Evolutionary conservation across 2,797 vertebrate genomes (phyloP), one percentile per base, ranked within the genome.

Genomic region (Scleropages formosus): DNA sequence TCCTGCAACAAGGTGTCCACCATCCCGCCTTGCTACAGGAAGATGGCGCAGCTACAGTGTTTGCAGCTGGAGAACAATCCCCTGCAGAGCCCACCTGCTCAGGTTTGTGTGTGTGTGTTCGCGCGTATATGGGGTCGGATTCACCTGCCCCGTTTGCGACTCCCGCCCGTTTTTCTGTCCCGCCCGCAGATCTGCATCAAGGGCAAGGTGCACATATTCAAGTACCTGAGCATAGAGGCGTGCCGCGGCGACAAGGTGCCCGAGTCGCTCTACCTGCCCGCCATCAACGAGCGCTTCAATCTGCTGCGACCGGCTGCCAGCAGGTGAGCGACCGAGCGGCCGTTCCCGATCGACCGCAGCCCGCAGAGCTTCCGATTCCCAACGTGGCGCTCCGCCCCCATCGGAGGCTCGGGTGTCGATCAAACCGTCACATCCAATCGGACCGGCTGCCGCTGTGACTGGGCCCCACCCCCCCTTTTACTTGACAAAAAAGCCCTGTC

Each of bases 141-240:
- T 11, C 22, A 13, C n/a, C 53, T 31, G 18, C 49, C 16, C 67
- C 66, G n/a, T 49, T 22, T n/a, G 26, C 53, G 16, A 53, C 0
- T 56, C 49, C 47, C 56, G 6, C 39, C 8, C 3, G 11, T 49
- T 31, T n/a, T n/a, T n/a, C n/a, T 20, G 58, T 61, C 59, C 16
- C 61, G n/a, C 22, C 1, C 24, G 46, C 86, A 98, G 96, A 96
- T 98, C 85, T 98, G 96, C 81, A 94, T 95, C 47, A 97, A 96
- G 84, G 96, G 96, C 0, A 97, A 94, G 88, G 94, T 97, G 78
- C 96, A 98, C 89, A 97, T 98, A 87, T 97, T 98, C 86, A 98
- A 98, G 85, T 98, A 97, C 63, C 91, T 98, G 87, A 92, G 89
- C 80, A 93, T 96, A 49, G 95, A 98, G 80, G 95, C 96, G 0